Percentiles rank a stretch among this genome's conserved stretches.
Conservation (phyloP, 2,113 vertebrate genomes). For the Barnardius zonarius region DNA sequence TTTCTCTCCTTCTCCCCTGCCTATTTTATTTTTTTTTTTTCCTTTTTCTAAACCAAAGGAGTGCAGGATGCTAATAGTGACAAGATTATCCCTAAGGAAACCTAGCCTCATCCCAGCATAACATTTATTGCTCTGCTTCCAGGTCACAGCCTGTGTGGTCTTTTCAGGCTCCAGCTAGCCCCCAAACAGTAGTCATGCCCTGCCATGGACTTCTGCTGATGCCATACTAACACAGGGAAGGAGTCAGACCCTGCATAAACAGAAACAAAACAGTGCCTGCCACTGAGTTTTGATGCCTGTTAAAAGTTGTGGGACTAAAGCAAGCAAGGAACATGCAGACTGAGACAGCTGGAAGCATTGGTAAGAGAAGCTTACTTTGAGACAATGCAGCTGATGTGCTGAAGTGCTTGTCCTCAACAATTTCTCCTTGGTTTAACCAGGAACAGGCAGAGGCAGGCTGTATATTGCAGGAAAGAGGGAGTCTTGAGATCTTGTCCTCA, state of each 20-base stretch:
- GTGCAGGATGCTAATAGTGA: neutral
- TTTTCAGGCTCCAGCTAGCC: neutral
- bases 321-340: neutral
- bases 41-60: neutral
- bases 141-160: neutral
- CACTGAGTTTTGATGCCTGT: neutral
- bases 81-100: neutral
- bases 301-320: neutral
- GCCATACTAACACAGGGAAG: neutral
- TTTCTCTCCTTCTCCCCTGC: rapidly evolving
- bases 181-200: neutral
- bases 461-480: neutral
- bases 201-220: neutral
- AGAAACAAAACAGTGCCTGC: neutral
- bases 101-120: neutral
- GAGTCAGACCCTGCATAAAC: neutral
- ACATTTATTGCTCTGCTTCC: neutral
- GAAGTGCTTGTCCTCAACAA: neutral
- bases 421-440: neutral
- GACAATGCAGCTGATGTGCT: neutral
- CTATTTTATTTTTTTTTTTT: neutral
- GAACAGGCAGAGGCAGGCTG: neutral
- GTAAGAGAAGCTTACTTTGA: neutral
- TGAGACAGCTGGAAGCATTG: neutral
- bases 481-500: neutral